phyloP scores from a whole-genome alignment of 2,113 vertebrate genomes.

The Pelvicachromis taeniatus region DNA sequence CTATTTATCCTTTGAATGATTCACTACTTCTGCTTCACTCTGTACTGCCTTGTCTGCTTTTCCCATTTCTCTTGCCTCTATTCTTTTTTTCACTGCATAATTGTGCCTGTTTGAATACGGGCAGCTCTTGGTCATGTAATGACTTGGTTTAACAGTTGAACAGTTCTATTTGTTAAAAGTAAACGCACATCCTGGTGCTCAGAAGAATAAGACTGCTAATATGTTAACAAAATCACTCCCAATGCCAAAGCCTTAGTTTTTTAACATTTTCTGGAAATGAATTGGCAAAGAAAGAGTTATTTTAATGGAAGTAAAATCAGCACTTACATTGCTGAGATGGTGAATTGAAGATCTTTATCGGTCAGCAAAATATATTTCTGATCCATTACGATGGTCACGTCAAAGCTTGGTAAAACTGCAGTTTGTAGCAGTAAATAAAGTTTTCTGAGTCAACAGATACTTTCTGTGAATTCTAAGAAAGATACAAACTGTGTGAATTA shows the following conservation, averaged over 20 bases:
- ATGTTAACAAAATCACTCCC: no score
- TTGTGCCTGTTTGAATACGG: not conserved
- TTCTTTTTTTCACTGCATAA: not conserved
- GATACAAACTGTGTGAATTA: not conserved
- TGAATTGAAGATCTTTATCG: slow-evolving; percentile 36
- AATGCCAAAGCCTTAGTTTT: no score
- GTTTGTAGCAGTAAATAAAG: not conserved
- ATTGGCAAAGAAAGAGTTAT: no score
- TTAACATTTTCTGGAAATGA: no score
- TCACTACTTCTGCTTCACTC: no score
- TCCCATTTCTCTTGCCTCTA: not conserved
- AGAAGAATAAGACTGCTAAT: no score
- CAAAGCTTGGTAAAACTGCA: slow-evolving; percentile 83
- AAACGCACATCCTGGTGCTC: no score
- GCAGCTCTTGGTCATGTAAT: no score
- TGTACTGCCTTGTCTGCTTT: no score
- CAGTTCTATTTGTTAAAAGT: no score
- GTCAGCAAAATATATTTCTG: slow-evolving; percentile 64
- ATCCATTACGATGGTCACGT: slow-evolving; percentile 71
- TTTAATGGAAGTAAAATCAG: fast-evolving
- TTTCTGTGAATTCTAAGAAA: not conserved
- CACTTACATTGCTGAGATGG: slow-evolving; percentile 65
- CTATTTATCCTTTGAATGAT: no score
- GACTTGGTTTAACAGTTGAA: no score
- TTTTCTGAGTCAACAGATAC: not conserved